Conservation (phyloP, 2,888 invertebrate species). For the Toxonevra muliebris region DNA sequence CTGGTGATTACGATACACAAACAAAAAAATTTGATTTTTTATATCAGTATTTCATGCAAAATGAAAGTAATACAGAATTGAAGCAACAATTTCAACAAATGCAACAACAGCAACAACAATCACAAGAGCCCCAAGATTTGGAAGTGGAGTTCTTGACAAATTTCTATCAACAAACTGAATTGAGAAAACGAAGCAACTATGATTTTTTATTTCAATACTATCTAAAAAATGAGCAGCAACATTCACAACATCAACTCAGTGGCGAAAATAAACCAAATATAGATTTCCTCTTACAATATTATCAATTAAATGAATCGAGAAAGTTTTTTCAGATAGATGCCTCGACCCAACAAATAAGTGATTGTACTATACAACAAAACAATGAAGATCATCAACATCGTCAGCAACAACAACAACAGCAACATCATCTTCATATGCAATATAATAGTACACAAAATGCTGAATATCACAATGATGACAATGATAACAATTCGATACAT, state of each 20-base stretch:
- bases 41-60: conserved; percentile 61
- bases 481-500: not conserved
- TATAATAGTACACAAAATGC: conserved; percentile 33
- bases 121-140: conserved; percentile 45
- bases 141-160: conserved; percentile 61
- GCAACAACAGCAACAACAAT: conserved; percentile 44
- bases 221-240: conserved; percentile 54
- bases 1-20: conserved; percentile 48
- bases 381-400: not conserved
- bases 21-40: conserved; percentile 59
- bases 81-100: conserved; percentile 52
- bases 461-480: conserved; percentile 15
- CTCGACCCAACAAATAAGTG: conserved; percentile 62
- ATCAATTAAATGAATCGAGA: conserved; percentile 64
- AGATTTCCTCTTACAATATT: conserved; percentile 63
- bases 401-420: conserved; percentile 26
- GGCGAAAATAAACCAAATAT: conserved; percentile 58
- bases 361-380: conserved; percentile 47
- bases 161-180: conserved; percentile 61
- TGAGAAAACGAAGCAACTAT: conserved; percentile 60
- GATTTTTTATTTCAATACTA: conserved; percentile 64
- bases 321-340: conserved; percentile 66
- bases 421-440: conserved; percentile 16
- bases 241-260: conserved; percentile 40
- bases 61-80: conserved; percentile 55